phyloP scores from a whole-genome alignment of 1,140 invertebrate genomes.

The Melanaphis sacchari region DNA sequence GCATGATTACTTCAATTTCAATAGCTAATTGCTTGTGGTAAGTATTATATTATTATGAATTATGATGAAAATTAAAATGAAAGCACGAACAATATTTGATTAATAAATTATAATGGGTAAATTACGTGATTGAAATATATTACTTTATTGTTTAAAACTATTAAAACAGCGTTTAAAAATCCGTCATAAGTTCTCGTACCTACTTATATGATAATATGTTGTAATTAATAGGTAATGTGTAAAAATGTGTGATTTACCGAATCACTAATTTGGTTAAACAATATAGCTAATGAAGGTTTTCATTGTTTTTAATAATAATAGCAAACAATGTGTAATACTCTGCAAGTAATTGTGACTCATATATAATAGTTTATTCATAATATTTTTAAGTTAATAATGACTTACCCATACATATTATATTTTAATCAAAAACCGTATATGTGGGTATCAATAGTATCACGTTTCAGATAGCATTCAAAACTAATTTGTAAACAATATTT shows the following conservation, averaged over 20 bases:
- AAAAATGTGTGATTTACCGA: neutral
- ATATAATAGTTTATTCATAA: neutral
- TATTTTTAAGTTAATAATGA: neutral
- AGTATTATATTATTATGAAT: neutral
- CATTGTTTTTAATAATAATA: neutral
- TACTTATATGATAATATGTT: neutral
- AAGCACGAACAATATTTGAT: neutral
- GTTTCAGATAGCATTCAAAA: neutral
- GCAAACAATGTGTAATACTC: neutral
- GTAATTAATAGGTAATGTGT: neutral
- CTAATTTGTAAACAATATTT: neutral
- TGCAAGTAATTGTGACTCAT: neutral
- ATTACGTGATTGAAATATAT: neutral
- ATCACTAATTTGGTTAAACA: neutral
- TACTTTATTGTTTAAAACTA: neutral
- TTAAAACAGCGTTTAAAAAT: neutral
- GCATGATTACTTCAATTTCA: neutral
- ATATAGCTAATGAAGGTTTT: neutral
- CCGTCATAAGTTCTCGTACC: neutral
- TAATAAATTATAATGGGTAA: neutral
- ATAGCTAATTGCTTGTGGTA: neutral
- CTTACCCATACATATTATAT: neutral
- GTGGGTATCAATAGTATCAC: neutral
- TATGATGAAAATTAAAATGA: neutral
- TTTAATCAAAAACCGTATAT: neutral